Percentiles rank a stretch among this genome's conserved stretches.
Evolutionary conservation across 2,797 vertebrate genomes (phyloP).

Genomic region (Miichthys miiuy): DNA sequence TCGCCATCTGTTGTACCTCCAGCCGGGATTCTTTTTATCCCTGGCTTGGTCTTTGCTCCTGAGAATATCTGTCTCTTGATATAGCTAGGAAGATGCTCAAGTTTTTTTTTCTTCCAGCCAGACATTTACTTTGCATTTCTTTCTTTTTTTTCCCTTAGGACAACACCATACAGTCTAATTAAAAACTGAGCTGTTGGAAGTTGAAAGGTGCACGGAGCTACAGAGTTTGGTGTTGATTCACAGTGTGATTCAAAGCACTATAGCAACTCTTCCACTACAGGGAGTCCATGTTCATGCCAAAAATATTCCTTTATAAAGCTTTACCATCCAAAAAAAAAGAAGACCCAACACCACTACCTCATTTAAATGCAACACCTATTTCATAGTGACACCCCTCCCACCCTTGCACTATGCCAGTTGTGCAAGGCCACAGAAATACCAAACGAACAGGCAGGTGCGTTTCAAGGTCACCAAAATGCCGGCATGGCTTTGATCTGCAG

Average conservation of each 20-base stretch:
- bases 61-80: conserved; percentile 1
- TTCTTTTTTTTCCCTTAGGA: background rate
- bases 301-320: background rate
- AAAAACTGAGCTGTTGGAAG: background rate
- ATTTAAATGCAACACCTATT: conserved; percentile 44
- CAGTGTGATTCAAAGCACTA: background rate
- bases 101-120: background rate
- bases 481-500: conserved; percentile 11
- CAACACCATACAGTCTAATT: conserved; percentile 4
- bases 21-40: background rate
- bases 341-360: background rate
- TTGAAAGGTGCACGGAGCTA: background rate
- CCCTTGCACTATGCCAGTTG: conserved; percentile 7
- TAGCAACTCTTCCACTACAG: background rate
- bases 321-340: background rate
- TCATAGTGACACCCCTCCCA: background rate
- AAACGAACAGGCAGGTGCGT: conserved; percentile 33
- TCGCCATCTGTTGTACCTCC: background rate
- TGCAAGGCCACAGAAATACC: conserved; percentile 34
- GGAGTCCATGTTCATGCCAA: background rate
- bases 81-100: background rate
- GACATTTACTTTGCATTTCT: conserved; percentile 20
- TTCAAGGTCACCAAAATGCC: conserved; percentile 62
- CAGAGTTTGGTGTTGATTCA: conserved; percentile 7
- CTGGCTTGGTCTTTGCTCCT: background rate